These are phyloP conservation scores for Prinia subflava DNA, from an alignment of 2,113 vertebrate species.

Conservation along the genomic window DNA sequence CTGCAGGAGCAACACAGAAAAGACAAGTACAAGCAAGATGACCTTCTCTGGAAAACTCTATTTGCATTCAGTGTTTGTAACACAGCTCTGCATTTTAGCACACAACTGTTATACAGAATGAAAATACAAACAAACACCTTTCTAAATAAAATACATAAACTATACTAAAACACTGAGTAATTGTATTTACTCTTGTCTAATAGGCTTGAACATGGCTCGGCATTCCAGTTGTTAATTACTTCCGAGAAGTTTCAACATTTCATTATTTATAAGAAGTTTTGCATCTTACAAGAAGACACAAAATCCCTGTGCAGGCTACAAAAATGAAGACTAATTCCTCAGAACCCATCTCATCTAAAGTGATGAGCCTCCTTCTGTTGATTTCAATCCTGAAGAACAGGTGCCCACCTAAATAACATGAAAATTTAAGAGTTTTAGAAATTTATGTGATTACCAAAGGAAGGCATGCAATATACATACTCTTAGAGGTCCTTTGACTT, in stretches of 20 bases:
- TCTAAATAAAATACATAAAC: neutral
- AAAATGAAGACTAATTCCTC: neutral
- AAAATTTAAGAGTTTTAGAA: neutral
- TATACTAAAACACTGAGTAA: neutral
- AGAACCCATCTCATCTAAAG: neutral
- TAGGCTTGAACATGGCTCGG: neutral
- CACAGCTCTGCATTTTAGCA: neutral
- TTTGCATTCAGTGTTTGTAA: neutral
- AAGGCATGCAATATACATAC: slow-evolving; percentile 72
- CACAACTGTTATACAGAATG: neutral
- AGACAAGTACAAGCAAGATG: neutral
- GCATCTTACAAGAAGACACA: neutral
- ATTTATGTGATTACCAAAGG: neutral
- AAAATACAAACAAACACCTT: neutral
- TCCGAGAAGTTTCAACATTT: neutral
- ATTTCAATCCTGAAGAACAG: neutral
- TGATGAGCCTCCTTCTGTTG: neutral
- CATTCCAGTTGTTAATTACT: neutral
- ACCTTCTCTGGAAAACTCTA: neutral
- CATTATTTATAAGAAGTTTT: neutral
- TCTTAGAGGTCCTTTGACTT: slow-evolving; percentile 95
- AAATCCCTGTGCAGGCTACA: neutral
- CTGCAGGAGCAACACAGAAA: neutral
- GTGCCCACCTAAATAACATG: neutral
- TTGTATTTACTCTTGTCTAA: neutral